These are phyloP conservation scores for Limnothrissa miodon DNA, from an alignment of 2,113 vertebrate genomes.

Conservation along the genomic window DNA sequence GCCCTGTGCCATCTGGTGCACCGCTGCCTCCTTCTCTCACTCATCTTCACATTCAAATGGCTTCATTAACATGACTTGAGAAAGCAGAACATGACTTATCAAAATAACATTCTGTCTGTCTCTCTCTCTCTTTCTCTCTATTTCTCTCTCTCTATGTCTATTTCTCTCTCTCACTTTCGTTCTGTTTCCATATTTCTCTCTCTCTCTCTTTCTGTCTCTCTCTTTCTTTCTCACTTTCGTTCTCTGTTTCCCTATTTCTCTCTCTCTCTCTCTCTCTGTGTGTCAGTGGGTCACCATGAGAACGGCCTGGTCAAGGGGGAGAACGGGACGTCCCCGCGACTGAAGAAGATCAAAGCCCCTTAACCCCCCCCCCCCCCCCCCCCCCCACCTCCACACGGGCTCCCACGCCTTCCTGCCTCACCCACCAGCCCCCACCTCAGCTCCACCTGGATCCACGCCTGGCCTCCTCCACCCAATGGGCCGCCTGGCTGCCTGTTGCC, in stretches of 20 bases:
- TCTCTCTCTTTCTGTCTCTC: background rate
- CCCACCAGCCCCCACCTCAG: background rate
- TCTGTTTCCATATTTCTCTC: background rate
- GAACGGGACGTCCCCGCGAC: slow-evolving; percentile 88
- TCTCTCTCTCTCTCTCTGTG: slow-evolving; percentile 17
- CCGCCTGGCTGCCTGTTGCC: slow-evolving; percentile 15
- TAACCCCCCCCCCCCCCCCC: slow-evolving; percentile 65
- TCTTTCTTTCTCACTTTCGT: slow-evolving; percentile 8
- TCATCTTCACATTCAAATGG: no score
- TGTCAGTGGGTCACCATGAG: slow-evolving; percentile 83
- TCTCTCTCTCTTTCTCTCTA: no score
- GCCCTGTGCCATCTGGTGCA: background rate
- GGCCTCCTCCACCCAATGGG: background rate
- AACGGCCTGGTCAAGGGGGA: slow-evolving; percentile 90
- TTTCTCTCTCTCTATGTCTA: no score
- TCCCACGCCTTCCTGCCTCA: slow-evolving; percentile 17
- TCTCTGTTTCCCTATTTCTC: slow-evolving; percentile 26
- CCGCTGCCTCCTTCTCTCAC: no score
- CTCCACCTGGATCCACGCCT: background rate
- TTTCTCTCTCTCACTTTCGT: no score
- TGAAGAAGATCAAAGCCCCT: slow-evolving; percentile 91
- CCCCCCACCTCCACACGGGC: slow-evolving; percentile 42
- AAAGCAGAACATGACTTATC: no score
- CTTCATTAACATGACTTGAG: no score
- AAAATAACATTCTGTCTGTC: no score